A percentile compares a stretch with the other conserved stretches of the same genome.
Evolutionary conservation across 2,113 vertebrate genomes (phyloP).

Genomic region (Phasianus colchicus): DNA sequence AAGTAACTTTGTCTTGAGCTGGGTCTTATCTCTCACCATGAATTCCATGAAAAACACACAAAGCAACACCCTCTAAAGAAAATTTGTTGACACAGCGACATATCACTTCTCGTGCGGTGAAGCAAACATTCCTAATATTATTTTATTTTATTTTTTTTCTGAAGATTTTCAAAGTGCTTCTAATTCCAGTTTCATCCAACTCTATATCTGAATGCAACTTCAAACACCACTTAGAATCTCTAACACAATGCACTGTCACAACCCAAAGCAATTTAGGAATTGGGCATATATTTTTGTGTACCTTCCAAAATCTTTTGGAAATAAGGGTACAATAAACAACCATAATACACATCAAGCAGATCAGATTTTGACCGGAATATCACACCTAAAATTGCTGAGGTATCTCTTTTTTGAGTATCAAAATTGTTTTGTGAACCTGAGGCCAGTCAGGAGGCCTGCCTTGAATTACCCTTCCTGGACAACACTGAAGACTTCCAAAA

Average conservation of each 20-base stretch:
- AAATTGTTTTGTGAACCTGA: neutral
- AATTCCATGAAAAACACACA: neutral
- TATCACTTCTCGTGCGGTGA: neutral
- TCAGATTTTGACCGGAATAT: neutral
- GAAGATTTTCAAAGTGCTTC: neutral
- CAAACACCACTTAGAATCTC: neutral
- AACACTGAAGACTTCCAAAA: neutral
- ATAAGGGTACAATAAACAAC: neutral
- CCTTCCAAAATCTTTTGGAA: neutral
- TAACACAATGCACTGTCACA: neutral
- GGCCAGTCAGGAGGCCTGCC: neutral
- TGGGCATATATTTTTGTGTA: neutral
- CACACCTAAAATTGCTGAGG: neutral
- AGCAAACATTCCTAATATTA: neutral
- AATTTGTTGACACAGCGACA: neutral
- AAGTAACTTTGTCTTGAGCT: neutral
- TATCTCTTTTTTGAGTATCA: neutral
- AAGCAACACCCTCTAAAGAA: neutral
- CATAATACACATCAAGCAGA: neutral
- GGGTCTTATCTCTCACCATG: neutral
- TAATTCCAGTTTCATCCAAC: neutral
- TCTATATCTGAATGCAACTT: neutral
- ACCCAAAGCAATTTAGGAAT: neutral
- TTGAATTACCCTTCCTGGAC: neutral
- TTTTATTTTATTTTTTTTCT: neutral